Evolutionary conservation across 1,140 invertebrate genomes (phyloP), one percentile per base, ranked within the genome.

Genomic region (Psilanteris sp.): DNA sequence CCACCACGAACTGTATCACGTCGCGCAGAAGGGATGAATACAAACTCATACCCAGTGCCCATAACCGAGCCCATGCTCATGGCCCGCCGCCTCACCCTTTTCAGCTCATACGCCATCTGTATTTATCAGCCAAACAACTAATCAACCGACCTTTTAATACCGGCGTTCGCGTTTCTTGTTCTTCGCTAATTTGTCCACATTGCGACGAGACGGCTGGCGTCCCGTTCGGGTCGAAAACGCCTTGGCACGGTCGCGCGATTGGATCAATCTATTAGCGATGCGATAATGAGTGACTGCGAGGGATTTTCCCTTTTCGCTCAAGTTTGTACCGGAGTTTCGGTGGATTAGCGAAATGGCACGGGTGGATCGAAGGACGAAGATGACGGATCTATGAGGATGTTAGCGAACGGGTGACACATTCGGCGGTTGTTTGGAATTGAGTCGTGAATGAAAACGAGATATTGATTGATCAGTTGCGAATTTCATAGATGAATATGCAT

Each of bases 1-100:
- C 81, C 81, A 82, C 79, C 81, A 68, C 80, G 73, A 73, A 71
- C 67, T 77, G 74, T 71, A 71, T 81, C 80, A 74, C 79, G 73
- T 77, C 74, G 77, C 79, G 76, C 81, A 78, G 81, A 84, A 83
- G 83, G 81, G 81, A 81, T 84, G 81, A 82, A 84, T 82, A 75
- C 76, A 77, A 81, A 78, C 71, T 74, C 66, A 79, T 78, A 66
- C 75, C 41, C 67, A 26, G 31, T 67, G 32, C 64, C 62, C 62
- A 55, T 73, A 71, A 70, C 48, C 52, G 61, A 37, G 32, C 62
- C 61, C 67, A 67, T 61, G 50, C 64, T 61, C 61, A 66, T 75
- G 2, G 13, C 26, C 11, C 7, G 8, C 31, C 8, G 5, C 24
- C 13, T 8, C 3, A 9, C 27, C 26, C 6, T 2, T 6, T 13